A percentile compares a stretch with the other conserved stretches of the same genome.
Evolutionary conservation across 1,140 invertebrate species (phyloP).

Genomic region (Macrocentrus cingulum): DNA sequence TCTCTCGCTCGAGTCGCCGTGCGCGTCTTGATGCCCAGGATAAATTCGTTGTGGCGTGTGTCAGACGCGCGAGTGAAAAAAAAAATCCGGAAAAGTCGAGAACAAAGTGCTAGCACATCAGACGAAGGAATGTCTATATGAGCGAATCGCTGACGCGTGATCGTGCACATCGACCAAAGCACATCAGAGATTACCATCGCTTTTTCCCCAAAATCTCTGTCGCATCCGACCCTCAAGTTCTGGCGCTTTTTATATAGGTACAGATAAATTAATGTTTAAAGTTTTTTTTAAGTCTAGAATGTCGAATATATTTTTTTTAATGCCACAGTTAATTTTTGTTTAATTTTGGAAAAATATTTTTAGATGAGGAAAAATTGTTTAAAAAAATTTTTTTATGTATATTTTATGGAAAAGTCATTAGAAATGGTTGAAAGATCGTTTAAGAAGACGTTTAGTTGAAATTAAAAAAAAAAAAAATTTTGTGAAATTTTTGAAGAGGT

Average conservation of each 20-base stretch:
- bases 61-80: conserved; percentile 7
- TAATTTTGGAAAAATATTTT: no score
- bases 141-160: conserved; percentile 56
- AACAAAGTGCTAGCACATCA: conserved; percentile 19
- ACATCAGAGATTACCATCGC: conserved; percentile 47
- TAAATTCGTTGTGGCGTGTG: conserved; percentile 15
- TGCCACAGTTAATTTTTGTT: no score
- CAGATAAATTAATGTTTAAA: no score
- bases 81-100: background rate
- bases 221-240: conserved; percentile 1
- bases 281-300: no score
- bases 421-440: no score
- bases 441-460: no score
- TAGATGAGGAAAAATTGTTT: no score
- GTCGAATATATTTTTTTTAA: no score
- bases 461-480: no score
- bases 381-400: no score
- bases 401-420: no score
- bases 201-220: conserved; percentile 43
- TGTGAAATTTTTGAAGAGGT: no score
- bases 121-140: conserved; percentile 59
- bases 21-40: background rate
- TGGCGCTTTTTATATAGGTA: conserved; percentile 5
- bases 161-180: conserved; percentile 58
- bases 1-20: background rate